phyloP scores from a whole-genome alignment of 2,113 vertebrate species.

The Gallinago jamesoni region DNA sequence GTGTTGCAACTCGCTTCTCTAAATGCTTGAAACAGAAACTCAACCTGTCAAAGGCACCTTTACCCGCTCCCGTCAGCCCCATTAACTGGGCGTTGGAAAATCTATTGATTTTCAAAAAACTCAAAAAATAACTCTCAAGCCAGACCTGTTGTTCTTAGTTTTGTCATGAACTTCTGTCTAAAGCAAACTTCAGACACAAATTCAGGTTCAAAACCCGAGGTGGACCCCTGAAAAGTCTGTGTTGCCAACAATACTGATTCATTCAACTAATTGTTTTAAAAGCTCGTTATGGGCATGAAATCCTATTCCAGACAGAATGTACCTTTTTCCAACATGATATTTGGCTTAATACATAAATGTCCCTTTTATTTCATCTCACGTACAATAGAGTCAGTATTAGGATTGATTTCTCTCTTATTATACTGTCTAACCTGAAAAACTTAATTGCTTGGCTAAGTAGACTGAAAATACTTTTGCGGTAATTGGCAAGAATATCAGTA shows the following conservation, averaged over 20 bases:
- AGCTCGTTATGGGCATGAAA: background rate
- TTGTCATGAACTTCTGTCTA: no score
- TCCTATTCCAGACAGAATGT: background rate
- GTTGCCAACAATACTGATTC: background rate
- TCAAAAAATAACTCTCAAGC: background rate
- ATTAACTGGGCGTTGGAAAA: background rate
- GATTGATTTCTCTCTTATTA: conserved; percentile 37
- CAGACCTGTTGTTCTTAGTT: background rate
- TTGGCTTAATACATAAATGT: conserved; percentile 44
- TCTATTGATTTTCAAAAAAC: background rate
- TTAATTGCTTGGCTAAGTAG: background rate
- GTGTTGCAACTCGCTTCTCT: background rate
- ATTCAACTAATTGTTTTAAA: background rate
- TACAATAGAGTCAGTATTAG: background rate
- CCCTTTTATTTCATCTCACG: background rate
- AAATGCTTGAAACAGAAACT: background rate
- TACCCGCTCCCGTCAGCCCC: background rate
- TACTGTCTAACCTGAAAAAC: background rate
- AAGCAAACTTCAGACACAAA: background rate
- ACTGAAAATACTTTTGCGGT: background rate
- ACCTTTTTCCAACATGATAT: conserved; percentile 16
- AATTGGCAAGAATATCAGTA: background rate
- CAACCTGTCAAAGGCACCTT: background rate
- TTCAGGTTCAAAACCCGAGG: background rate
- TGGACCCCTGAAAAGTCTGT: background rate